Base-by-base conservation (phyloP, 2,797 vertebrate genomes). In the Rhinichthys osculus region DNA sequence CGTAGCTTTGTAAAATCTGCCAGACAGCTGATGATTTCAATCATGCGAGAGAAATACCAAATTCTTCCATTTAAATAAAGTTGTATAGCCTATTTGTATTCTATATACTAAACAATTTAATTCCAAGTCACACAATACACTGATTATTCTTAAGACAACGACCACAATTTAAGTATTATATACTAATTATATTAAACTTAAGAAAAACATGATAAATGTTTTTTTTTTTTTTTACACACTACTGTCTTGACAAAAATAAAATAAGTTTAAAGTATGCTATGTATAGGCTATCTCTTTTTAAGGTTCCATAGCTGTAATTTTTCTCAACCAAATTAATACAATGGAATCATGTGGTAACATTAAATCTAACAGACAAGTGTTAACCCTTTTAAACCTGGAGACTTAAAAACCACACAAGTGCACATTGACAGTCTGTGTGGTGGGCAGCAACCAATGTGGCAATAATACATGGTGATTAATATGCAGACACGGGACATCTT, bases 1-100 rank as follows among this genome's bases (percentile, higher is more conserved):
- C n/a, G 33, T n/a, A 42, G 44, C 54, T 62, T 62, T 52, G 50
- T 74, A 33, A 83, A 72, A 21, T 7, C 77, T 78, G n/a, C 57
- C 16, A 44, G 57, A 64, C n/a, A 64, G 57, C 77, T 64, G 77
- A 78, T 62, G 7, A 44, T 30, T 78, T 19, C n/a, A 19, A n/a
- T 17, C 35, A 42, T 4, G 23, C 38, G 2, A 30, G 23, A 11
- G 33, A 57, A 52, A 54, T 76, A 16, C 33, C 21, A 77, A 57
- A 40, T 40, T 40, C 21, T 16, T 23, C 1, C 4, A 59, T 59
- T 77, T 40, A 59, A 23, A 54, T 54, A 35, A 76, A 35, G 19
- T 35, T 54, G 44, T 8, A 33, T 33, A 33, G 6, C 5, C 14
- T 33, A 66, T 33, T 17, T 66, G 27, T 64, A 64, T 30, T 64